Evolutionary conservation across 2,113 vertebrate genomes (phyloP).

Genomic region (Crotalus tigris): DNA sequence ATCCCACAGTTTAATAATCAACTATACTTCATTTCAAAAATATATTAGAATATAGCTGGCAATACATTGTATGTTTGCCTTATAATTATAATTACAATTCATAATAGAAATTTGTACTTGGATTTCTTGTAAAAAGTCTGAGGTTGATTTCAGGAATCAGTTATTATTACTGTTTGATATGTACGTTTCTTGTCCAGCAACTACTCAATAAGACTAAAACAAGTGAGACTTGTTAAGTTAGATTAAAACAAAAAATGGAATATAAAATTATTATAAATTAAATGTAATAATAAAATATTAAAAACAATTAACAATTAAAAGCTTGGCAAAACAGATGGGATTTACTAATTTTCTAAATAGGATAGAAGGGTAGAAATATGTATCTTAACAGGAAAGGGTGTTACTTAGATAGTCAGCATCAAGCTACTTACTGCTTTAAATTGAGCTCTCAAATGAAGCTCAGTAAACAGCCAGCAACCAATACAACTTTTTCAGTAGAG

Average conservation of each 20-base stretch:
- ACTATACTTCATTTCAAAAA: background rate
- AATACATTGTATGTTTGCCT: background rate
- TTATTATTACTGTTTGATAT: background rate
- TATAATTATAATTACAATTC: background rate
- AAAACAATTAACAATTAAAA: background rate
- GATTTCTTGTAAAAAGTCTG: background rate
- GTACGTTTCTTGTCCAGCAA: background rate
- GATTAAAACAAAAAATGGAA: background rate
- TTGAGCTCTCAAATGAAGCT: background rate
- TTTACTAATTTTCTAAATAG: background rate
- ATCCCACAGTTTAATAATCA: background rate
- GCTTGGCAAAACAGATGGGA: background rate
- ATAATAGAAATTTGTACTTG: background rate
- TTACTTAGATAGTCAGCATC: background rate
- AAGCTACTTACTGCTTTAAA: background rate
- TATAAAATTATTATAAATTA: background rate
- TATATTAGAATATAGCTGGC: background rate
- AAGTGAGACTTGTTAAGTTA: background rate
- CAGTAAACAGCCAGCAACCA: background rate
- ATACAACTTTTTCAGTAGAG: background rate
- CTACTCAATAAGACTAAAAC: background rate
- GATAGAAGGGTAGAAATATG: background rate
- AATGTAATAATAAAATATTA: background rate
- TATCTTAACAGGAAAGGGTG: background rate
- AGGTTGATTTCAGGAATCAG: background rate